Percentiles rank a stretch among this genome's conserved stretches.
Evolutionary conservation across 2,888 invertebrate species (phyloP).

Genomic region (Saturnia pavonia): DNA sequence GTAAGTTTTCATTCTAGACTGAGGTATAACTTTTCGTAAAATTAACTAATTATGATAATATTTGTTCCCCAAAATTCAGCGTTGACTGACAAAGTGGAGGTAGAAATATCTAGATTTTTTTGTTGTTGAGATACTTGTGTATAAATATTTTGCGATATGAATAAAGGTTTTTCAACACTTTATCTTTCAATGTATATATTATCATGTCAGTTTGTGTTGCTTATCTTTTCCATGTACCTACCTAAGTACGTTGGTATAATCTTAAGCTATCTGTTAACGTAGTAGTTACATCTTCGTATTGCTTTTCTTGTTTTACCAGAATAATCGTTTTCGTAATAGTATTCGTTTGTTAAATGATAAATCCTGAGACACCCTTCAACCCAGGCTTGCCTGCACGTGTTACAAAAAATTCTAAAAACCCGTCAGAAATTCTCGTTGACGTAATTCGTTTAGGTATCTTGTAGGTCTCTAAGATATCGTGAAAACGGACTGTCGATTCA

Average conservation of each 20-base stretch:
- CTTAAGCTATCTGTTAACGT: background rate
- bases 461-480: too few species aligned
- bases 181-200: slow-evolving; percentile 6
- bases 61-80: background rate
- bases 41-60: background rate
- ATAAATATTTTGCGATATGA: background rate
- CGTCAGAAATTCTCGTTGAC: too few species aligned
- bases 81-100: background rate
- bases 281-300: background rate
- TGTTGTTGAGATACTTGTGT: too few species aligned
- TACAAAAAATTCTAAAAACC: too few species aligned
- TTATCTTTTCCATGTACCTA: background rate
- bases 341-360: background rate
- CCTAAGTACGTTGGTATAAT: slow-evolving; percentile 3
- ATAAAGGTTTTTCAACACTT: background rate
- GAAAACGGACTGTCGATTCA: too few species aligned
- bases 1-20: background rate
- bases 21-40: background rate
- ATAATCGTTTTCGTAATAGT: background rate
- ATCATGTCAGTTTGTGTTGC: background rate
- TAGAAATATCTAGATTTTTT: background rate
- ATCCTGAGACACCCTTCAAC: too few species aligned
- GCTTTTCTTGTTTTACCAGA: background rate
- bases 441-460: too few species aligned
- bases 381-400: too few species aligned